Evolutionary conservation across 2,797 vertebrate species (phyloP), one percentile per base, ranked within the genome.

Genomic region (Gymnodraco acuticeps): DNA sequence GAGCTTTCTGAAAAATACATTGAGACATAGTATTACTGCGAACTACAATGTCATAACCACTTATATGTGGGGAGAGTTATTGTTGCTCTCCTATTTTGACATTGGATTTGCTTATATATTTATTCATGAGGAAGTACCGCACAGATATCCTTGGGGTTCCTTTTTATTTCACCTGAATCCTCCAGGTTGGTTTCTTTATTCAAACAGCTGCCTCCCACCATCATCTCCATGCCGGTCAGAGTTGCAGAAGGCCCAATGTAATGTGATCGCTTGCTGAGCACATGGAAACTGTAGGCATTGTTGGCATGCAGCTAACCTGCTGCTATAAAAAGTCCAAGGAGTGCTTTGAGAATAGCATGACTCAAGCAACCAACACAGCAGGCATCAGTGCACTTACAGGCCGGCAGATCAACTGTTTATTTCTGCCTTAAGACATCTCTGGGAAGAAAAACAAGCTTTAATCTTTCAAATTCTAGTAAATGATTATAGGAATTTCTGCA

Each of bases 261-360:
- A 76, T 69, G 55, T 16, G 48, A 84, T 64, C 55, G 72, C 62
- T 78, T 9, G 12, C 70, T 13, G 55, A 78, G 80, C 84, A 58
- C 77, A 51, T 81, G 80, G 78, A 81, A 75, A 78, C 69, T 63
- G 80, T 69, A 77, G 80, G 59, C 77, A 88, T 82, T 84, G 84
- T 82, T 91, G 84, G 83, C 63, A 78, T 77, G 71, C 48, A 31
- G 77, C 84, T 88, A 80, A 88, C 86, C 74, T 87, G 76, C 82
- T 68, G 70, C 84, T 87, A 73, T 86, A 84, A 91, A 86, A 83
- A 85, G 68, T 77, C 67, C 67, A 75, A 80, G 80, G 70, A 79
- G 72, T 46, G 77, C 79, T 81, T 78, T 78, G 81, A 89, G 82
- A 82, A 78, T 64, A 75, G 50, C 80, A 50, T 86, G 87, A 88